phyloP scores from a whole-genome alignment of 1,140 invertebrate species.

The Achroia grisella region DNA sequence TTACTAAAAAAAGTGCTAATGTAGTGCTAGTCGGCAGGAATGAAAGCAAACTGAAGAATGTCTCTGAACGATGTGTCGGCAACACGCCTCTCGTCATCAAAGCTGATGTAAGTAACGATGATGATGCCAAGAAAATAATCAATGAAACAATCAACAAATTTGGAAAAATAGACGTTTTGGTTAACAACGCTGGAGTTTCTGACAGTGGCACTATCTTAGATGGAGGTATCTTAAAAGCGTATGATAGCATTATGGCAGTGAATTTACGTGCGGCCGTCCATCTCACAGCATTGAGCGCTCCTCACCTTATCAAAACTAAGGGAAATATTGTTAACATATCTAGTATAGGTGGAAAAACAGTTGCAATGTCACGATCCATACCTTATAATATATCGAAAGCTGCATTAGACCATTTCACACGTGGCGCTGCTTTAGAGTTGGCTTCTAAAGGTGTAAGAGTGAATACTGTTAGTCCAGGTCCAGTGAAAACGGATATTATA shows the following conservation, averaged over 20 bases:
- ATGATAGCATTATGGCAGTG: conserved; percentile 78
- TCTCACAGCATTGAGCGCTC: conserved; percentile 80
- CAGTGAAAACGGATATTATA: conserved; percentile 77
- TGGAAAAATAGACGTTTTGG: conserved; percentile 75
- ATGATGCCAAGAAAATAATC: conserved; percentile 54
- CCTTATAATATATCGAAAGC: too few relatives aligned
- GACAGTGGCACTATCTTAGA: conserved; percentile 79
- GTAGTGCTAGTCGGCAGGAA: conserved; percentile 84
- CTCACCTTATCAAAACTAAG: conserved; percentile 78
- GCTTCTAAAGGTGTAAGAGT: conserved; percentile 79
- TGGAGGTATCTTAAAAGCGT: conserved; percentile 76
- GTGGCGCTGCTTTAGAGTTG: conserved; percentile 79
- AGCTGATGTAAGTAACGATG: conserved; percentile 18
- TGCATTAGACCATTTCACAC: conserved; percentile 85
- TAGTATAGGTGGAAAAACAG: conserved; percentile 77
- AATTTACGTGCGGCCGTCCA: conserved; percentile 82
- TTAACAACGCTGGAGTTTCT: conserved; percentile 82
- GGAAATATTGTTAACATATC: conserved; percentile 85
- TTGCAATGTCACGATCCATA: too few relatives aligned
- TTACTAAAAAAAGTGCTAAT: conserved; percentile 80
- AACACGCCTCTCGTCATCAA: conserved; percentile 4
- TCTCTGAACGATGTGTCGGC: conserved; percentile 73
- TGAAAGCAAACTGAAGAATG: conserved; percentile 61
- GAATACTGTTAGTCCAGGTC: conserved; percentile 82
- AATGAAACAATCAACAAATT: conserved; percentile 74